Evolutionary conservation across 2,888 invertebrate genomes (phyloP), one percentile per base, ranked within the genome.

Genomic region (Tethea ocularis): DNA sequence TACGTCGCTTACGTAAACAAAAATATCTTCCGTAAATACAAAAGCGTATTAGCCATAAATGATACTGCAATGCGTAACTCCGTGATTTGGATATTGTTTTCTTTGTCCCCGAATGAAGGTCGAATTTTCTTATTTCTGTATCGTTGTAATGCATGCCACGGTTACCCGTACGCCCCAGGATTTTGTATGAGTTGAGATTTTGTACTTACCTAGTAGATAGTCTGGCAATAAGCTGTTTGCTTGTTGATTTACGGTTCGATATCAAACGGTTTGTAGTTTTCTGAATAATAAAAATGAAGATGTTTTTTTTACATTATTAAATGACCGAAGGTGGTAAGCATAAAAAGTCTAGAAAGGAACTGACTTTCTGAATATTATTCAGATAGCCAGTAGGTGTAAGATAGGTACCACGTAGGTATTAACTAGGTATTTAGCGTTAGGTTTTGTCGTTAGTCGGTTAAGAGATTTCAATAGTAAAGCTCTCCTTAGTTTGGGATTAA

Each of bases 91-190:
- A 54, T 55, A 60, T 26, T 24, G 8, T 52, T 52, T 26, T 23
- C n/a, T 23, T 26, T 52, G 23, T 52, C 23, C 15, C 24, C 26
- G 23, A n/a, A 52, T 10, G 23, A 23, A 24, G 23, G n/a, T 41
- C 23, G 52, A 23, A 53, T 41, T 52, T 26, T 38, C 38, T 33
- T 10, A 23, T 57, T 36, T 52, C 29, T 52, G 46, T 46, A 26
- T 53, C 53, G 57, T 60, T 60, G 57, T 64, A 62, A 54, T 60
- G 58, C 61, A 56, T 57, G 61, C 59, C 57, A 46, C 46, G 46
- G 20, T 46, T 46, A 46, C 46, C 17, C 46, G 46, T 46, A 46
- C 46, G 46, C 46, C 10, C 17, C 46, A 10, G 20, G 46, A 46
- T 46, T 46, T 17, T 20, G n/a, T 38, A 38, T 46, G 46, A 46